Evolutionary conservation across 2,797 vertebrate species (phyloP).

Genomic region (Premnoplex brunnescens): DNA sequence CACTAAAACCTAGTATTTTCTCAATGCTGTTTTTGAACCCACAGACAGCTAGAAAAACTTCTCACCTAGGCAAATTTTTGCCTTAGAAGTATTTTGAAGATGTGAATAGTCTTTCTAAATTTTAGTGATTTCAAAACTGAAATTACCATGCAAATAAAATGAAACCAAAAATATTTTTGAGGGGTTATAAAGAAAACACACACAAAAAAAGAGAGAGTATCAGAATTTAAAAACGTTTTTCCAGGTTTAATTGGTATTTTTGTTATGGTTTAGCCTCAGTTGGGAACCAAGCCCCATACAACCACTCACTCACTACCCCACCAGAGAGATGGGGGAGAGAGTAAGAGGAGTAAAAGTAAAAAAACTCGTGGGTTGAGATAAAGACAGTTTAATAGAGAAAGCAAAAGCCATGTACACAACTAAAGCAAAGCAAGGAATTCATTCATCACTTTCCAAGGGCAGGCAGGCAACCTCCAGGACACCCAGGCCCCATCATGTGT

Average conservation of each 20-base stretch:
- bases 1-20: not conserved
- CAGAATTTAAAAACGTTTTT: not conserved
- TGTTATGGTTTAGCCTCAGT: not conserved
- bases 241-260: not conserved
- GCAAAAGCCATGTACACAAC: not conserved
- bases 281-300: not conserved
- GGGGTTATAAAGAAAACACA: too few species aligned
- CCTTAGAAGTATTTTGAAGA: not conserved
- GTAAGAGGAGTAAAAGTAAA: not conserved
- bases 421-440: not conserved
- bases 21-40: not conserved
- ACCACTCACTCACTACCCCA: not conserved
- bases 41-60: not conserved
- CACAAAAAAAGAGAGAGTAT: not conserved
- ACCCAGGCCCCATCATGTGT: not conserved
- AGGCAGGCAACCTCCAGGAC: too few species aligned
- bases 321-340: not conserved
- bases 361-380: not conserved
- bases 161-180: not conserved
- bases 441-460: not conserved
- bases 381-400: not conserved
- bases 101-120: not conserved
- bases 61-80: not conserved
- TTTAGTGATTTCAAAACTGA: not conserved
- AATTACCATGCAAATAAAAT: not conserved